Base-by-base conservation (phyloP, 1,140 invertebrate species). In the Trichoplusia ni region DNA sequence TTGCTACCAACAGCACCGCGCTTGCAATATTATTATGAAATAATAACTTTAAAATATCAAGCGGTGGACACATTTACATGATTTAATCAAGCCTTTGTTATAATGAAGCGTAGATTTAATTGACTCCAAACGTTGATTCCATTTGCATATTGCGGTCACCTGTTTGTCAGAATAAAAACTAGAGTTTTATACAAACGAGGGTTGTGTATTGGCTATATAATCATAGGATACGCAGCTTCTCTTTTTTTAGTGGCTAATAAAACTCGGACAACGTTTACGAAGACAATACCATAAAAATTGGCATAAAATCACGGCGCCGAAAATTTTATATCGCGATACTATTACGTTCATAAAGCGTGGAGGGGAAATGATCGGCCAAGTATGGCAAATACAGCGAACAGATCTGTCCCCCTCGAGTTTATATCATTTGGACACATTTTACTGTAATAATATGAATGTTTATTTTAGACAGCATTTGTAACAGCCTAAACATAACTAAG, bases 271-370 rank as follows among this genome's bases (percentile, higher is more conserved):
- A 80, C 77, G 79, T 88, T 86, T 88, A 82, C 76, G 75, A 77
- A 88, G 83, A 86, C 85, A 88, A 82, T 85, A 77, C 71, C 68
- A 81, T 86, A 88, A 88, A 85, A 88, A 80, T 84, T 78, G 81
- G 73, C 77, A 84, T 88, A 88, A 86, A 88, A 86, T 85, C 78
- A 76, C 77, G 82, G 77, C 84, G 82, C 82, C 81, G 78, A 86
- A 85, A 81, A 75, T 80, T 86, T 86, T 86, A 79, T 79, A 75
- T 58, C 70, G 58, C 59, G 63, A 71, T 81, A 82, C 69, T 77
- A 69, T 75, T 63, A 71, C 70, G 67, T 81, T 83, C 80, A 81
- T 83, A 86, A 83, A 81, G 51, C 75, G 67, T 67, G 68, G 73
- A 71, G 62, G 51, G 71, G 61, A 71, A 79, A 81, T 82, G 56